Evolutionary conservation across 2,888 invertebrate species (phyloP), one percentile per base, ranked within the genome.

Genomic region (Gandaritis pyraliata): DNA sequence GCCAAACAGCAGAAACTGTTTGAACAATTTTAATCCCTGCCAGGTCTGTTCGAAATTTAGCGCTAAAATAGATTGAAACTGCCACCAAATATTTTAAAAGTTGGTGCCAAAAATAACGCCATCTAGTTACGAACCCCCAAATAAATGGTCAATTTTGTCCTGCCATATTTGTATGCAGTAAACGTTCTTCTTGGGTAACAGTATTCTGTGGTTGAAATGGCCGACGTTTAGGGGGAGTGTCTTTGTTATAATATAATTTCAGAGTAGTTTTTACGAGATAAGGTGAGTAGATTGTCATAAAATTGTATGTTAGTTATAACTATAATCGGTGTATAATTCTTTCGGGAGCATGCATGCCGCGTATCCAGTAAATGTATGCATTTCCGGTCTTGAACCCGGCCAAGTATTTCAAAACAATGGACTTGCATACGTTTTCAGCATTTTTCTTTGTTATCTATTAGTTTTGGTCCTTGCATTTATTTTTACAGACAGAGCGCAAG

Each of bases 211-310:
- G n/a, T n/a, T n/a, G n/a, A 90, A 91, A 91, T 92, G 91, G 91
- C 91, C 88, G 91, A 90, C 90, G 85, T 90, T 80, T 92, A 90
- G 87, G 90, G 89, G 90, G 91, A 90, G 91, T 92, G 90, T 88
- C 90, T 86, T 80, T 78, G 3, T 74, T 78, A 82, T 88, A 86
- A 84, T 85, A 70, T 71, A 72, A 78, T 82, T 85, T 85, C 77
- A 80, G 77, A 75, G 82, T 86, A 82, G 72, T 80, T 81, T 83
- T 76, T 82, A 82, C 77, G 73, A 72, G 74, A 67, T 75, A 83
- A 77, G 83, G 87, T 88, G 72, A 84, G 87, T 76, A 66, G 50
- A 72, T 65, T 73, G 58, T 46, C 59, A n/a, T 49, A 63, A 65
- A 72, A 67, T 65, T 16, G 30, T 47, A n/a, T 49, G 29, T 30